Evolutionary conservation across 2,797 vertebrate genomes (phyloP).

Genomic region (Paguma larvata): DNA sequence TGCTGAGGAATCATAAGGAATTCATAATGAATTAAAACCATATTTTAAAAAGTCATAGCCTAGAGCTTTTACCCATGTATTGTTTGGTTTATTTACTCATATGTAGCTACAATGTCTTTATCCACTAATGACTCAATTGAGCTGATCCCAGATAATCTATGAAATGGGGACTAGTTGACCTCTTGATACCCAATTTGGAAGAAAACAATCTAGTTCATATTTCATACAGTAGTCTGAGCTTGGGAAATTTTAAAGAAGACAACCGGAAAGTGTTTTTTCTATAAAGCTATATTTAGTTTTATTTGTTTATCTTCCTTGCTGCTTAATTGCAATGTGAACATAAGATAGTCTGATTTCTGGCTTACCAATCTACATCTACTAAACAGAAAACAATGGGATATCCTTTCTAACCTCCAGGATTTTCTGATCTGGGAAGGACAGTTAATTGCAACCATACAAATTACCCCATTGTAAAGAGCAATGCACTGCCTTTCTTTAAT

Average conservation of each 20-base stretch:
- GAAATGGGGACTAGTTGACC: neutral
- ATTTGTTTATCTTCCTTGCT: slow-evolving; percentile 76
- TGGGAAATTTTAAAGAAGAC: slow-evolving; percentile 52
- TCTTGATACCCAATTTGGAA: neutral
- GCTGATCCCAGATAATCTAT: neutral
- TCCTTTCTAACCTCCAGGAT: neutral
- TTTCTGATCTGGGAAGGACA: neutral
- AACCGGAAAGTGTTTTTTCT: slow-evolving; percentile 5
- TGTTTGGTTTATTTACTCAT: slow-evolving; percentile 5
- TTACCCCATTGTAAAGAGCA: neutral
- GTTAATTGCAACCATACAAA: neutral
- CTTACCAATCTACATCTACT: slow-evolving; percentile 35
- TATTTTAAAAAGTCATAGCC: neutral
- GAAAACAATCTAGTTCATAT: neutral
- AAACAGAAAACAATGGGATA: slow-evolving; percentile 21
- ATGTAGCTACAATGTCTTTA: neutral
- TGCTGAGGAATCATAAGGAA: neutral
- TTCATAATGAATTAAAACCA: slow-evolving; percentile 10
- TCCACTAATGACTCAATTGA: neutral
- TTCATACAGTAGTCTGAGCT: slow-evolving; percentile 3
- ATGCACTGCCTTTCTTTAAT: slow-evolving; percentile 5
- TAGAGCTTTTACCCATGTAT: neutral
- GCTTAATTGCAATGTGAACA: slow-evolving; percentile 67
- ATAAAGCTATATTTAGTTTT: slow-evolving; percentile 62
- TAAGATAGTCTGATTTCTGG: slow-evolving; percentile 57